Base-by-base conservation (phyloP, 2,797 vertebrate species). In the Sebastes baramenuke region DNA sequence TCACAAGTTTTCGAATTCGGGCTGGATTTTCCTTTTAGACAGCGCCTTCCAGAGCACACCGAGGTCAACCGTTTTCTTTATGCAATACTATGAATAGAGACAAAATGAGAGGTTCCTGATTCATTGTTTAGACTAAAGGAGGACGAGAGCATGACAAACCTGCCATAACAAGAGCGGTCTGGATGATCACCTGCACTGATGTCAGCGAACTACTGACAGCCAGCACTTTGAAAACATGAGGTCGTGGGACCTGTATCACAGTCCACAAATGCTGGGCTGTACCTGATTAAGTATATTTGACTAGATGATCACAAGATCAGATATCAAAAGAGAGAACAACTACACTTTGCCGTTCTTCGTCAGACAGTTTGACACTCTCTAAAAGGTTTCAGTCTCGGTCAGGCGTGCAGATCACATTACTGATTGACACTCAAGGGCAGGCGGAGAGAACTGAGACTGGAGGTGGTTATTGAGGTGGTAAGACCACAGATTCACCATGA, bases 141-240 rank as follows among this genome's bases (percentile, higher is more conserved):
- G 29, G 60, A 60, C 7, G 20, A 56, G 69, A 72, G 60, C 18
- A 42, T 75, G 83, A 89, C 77, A 67, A 86, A 82, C 46, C 72
- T 72, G 77, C 67, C 73, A 75, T 62, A 87, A 90, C 80, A 83
- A 79, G 72, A 82, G 73, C 66, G 52, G 82, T 46, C 56, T 59
- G 80, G 74, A 85, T 34, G 74, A 87, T 62, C 84, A 84, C 65
- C 79, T 75, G 60, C 61, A 66, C 73, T 60, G 72, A 91, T 72
- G 83, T 86, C 84, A 81, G 58, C 52, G 88, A 85, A 89, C 86
- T 85, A 82, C 73, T 74, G 71, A 80, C 67, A 67, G 82, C 79
- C 76, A 60, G 78, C 67, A 72, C 73, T 75, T 80, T 72, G 36
- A 85, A 80, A 70, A 80, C 72, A 74, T 52, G 70, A 84, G 18